Evolutionary conservation across 2,797 vertebrate genomes (phyloP), one percentile per base, ranked within the genome.

Genomic region (Syngnathus acus): DNA sequence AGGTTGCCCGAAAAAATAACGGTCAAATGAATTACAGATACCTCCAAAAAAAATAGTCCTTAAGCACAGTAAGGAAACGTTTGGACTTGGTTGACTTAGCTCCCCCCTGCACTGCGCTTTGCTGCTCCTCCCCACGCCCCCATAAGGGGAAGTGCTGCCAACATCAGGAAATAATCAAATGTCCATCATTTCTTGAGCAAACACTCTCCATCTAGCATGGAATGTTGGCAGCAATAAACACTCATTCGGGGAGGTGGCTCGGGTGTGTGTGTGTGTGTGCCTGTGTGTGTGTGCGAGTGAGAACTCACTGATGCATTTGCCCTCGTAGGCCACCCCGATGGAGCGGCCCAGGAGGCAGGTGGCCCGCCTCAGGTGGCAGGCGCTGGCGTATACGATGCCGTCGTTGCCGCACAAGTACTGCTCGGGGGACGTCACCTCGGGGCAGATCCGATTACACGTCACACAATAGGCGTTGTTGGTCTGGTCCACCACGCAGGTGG

Each of bases 381-480:
- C 94, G 40, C 95, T 98, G 79, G 94, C 90, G 0, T 99, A 99
- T 54, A 94, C 91, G 79, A 97, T 94, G 67, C 97, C 97, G 0
- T 99, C 96, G 38, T 99, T 98, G 72, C 97, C 97, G 5, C 97
- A 99, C 81, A 99, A 93, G 86, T 96, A 96, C 81, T 98, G 96
- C 48, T 98, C 95, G 0, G 94, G 91, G n/a, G 92, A 95, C 53
- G 93, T 91, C 68, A 93, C 93, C 78, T 98, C 96, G 0, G 95
- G 95, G 84, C 97, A 99, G 89, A 97, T 93, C 80, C 93, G 93
- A 88, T 98, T 98, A 82, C 97, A 99, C 2, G 93, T 97, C 87
- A 99, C 97, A 17, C 97, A 99, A 84, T 99, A 97, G 47, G 97
- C 97, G 1, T 96, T 99, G 79, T 97, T 98, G n/a, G 93, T 96